These are phyloP conservation scores for Myotis findleyi DNA, from an alignment of 2,797 vertebrate genomes.

Conservation along the genomic window DNA sequence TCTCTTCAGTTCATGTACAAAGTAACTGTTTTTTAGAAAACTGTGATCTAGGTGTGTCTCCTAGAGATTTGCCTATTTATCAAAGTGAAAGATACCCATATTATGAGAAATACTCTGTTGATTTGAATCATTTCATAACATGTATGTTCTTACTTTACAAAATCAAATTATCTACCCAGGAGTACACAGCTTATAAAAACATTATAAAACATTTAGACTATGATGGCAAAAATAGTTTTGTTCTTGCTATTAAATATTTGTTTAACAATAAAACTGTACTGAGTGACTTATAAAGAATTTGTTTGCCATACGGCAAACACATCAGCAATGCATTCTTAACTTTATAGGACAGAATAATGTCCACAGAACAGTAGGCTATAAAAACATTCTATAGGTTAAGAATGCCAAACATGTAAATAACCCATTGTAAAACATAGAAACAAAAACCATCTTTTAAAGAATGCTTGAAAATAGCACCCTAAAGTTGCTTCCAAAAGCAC, in stretches of 20 bases:
- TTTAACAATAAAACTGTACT: slow-evolving; percentile 42
- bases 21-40: background rate
- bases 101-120: background rate
- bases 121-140: slow-evolving; percentile 4
- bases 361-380: background rate
- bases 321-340: background rate
- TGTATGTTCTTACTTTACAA: background rate
- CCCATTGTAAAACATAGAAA: background rate
- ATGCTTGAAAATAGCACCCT: slow-evolving; percentile 12
- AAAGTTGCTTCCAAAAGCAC: slow-evolving; percentile 7
- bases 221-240: slow-evolving; percentile 10
- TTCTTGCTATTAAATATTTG: slow-evolving; percentile 42
- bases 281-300: slow-evolving; percentile 37
- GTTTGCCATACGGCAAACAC: background rate
- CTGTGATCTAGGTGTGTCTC: background rate
- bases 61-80: background rate
- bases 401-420: background rate
- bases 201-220: slow-evolving; percentile 24
- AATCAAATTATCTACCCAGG: background rate
- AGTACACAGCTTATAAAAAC: slow-evolving; percentile 11
- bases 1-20: background rate
- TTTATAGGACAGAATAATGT: slow-evolving; percentile 20
- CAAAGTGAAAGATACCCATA: slow-evolving; percentile 6
- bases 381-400: slow-evolving; percentile 24
- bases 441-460: slow-evolving; percentile 18